Evolutionary conservation across 2,888 invertebrate genomes (phyloP), one percentile per base, ranked within the genome.

Genomic region (Archaeoteleia sp.): DNA sequence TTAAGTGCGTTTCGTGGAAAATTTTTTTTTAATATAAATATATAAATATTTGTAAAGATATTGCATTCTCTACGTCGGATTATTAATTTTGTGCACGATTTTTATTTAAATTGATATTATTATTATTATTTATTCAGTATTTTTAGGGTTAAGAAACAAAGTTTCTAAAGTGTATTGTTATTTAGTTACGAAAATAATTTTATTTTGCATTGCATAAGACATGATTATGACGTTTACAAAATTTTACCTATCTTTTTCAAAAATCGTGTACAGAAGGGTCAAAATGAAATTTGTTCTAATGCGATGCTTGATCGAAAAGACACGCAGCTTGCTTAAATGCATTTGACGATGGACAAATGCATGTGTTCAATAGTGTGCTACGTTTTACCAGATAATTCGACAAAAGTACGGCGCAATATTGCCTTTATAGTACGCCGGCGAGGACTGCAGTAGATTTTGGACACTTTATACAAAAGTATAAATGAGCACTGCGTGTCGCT

Each of bases 11-110:
- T 20, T 20, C 20, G 2, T 20, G 3, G 20, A n/a, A n/a, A n/a
- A n/a, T n/a, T n/a, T n/a, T n/a, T n/a, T n/a, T n/a, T n/a, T n/a
- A n/a, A n/a, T n/a, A n/a, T n/a, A n/a, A n/a, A n/a, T n/a, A n/a
- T n/a, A n/a, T n/a, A n/a, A n/a, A n/a, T n/a, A n/a, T n/a, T n/a
- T n/a, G n/a, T n/a, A n/a, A n/a, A n/a, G n/a, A n/a, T n/a, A n/a
- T n/a, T n/a, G n/a, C n/a, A n/a, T n/a, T n/a, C n/a, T n/a, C n/a
- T n/a, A n/a, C n/a, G n/a, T n/a, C n/a, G n/a, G n/a, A n/a, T 53
- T 9, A 25, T 30, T 51, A 39, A 32, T 34, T 39, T 62, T 54
- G 54, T 62, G 35, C 62, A 62, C 62, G 54, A 43, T 63, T 29
- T 6, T 20, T n/a, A n/a, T n/a, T n/a, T n/a, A n/a, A n/a, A n/a